phyloP scores from a whole-genome alignment of 2,888 invertebrate species.

The Camptogramma bilineatum region DNA sequence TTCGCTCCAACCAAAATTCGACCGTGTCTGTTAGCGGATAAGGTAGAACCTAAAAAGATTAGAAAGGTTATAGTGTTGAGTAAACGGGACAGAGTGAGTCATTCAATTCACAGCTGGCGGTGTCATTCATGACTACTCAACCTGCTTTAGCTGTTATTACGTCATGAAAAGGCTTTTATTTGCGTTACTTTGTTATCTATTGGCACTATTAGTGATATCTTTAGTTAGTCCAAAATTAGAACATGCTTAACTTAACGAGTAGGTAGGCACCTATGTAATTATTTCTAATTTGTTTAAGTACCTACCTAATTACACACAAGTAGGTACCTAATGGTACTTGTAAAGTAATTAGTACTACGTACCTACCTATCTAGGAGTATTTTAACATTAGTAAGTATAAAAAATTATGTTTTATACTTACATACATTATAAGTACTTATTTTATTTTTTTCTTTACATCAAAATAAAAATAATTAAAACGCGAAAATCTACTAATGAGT shows the following conservation, averaged over 20 bases:
- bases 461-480: no score
- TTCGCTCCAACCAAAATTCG: constrained; percentile 33
- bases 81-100: constrained; percentile 70
- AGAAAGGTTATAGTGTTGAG: constrained; percentile 41
- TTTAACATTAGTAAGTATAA: no score
- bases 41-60: not conserved
- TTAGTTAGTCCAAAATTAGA: not conserved
- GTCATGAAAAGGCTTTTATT: constrained; percentile 53
- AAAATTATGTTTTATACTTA: no score
- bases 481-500: no score
- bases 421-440: no score
- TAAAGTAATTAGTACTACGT: no score
- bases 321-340: no score
- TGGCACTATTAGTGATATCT: constrained; percentile 20
- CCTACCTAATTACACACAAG: no score
- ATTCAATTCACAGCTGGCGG: constrained; percentile 71
- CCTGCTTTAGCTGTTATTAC: constrained; percentile 53
- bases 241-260: no score
- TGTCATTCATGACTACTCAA: constrained; percentile 71
- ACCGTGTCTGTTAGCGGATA: constrained; percentile 20
- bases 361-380: no score
- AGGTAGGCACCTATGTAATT: not conserved
- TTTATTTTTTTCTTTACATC: no score
- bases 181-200: constrained; percentile 35
- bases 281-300: not conserved